phyloP scores from a whole-genome alignment of 2,888 invertebrate species.

The Augochlorella aurata region DNA sequence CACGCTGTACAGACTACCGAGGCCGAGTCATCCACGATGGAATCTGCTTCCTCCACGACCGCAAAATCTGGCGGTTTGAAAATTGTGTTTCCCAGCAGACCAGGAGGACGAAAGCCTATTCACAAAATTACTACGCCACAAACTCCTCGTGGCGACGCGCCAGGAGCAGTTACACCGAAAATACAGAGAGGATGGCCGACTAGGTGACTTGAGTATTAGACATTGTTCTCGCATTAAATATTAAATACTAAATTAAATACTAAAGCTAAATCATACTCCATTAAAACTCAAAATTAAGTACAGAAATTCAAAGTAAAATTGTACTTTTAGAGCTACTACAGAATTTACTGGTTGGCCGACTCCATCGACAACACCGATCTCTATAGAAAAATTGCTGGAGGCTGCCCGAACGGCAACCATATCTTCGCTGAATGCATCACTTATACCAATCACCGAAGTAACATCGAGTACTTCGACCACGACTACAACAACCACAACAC shows the following conservation, averaged over 20 bases:
- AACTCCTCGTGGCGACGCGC: slow-evolving; percentile 82
- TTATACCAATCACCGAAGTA: slow-evolving; percentile 81
- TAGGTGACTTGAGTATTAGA: slow-evolving; percentile 82
- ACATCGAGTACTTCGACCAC: slow-evolving; percentile 86
- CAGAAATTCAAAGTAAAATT: neutral
- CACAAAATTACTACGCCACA: slow-evolving; percentile 85
- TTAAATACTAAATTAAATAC: neutral
- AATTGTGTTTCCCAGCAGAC: slow-evolving; percentile 91
- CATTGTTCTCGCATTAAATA: neutral
- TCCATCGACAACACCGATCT: slow-evolving; percentile 92
- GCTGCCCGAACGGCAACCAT: slow-evolving; percentile 86
- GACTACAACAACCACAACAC: slow-evolving; percentile 88
- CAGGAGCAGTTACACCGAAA: slow-evolving; percentile 84
- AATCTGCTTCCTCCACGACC: slow-evolving; percentile 81
- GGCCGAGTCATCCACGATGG: slow-evolving; percentile 71
- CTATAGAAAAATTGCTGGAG: slow-evolving; percentile 91
- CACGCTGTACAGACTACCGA: slow-evolving; percentile 19
- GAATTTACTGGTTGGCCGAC: slow-evolving; percentile 96
- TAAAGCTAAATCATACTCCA: too few species aligned
- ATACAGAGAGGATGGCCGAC: slow-evolving; percentile 94
- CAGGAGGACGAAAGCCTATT: slow-evolving; percentile 86
- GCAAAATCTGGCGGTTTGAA: slow-evolving; percentile 83
- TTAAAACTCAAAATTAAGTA: neutral
- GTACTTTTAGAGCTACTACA: slow-evolving; percentile 87
- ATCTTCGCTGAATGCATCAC: slow-evolving; percentile 82